phyloP scores from a whole-genome alignment of 2,888 invertebrate species.

The Dynastes grantii region DNA sequence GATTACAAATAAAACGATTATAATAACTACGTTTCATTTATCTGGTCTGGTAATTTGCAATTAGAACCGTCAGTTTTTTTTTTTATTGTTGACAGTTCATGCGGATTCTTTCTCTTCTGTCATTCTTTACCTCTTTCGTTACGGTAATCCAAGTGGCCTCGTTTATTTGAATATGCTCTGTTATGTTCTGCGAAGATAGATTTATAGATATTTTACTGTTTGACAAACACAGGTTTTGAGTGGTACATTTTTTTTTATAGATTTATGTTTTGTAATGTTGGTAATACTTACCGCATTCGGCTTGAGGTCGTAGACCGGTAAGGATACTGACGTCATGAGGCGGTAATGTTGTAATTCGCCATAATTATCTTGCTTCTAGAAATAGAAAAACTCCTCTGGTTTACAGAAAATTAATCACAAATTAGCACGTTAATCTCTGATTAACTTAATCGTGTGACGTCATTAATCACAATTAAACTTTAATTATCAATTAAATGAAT shows the following conservation, averaged over 20 bases:
- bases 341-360: slow-evolving; percentile 81
- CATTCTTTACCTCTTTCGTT: slow-evolving; percentile 87
- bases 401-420: no score
- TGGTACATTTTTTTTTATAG: neutral
- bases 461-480: no score
- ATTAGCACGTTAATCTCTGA: no score
- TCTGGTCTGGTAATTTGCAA: neutral
- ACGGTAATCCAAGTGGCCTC: slow-evolving; percentile 94
- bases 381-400: slow-evolving; percentile 20
- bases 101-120: slow-evolving; percentile 11
- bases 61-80: neutral
- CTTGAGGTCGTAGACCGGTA: slow-evolving; percentile 93
- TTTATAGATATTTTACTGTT: slow-evolving; percentile 19
- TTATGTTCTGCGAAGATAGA: slow-evolving; percentile 88
- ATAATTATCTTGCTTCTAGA: slow-evolving; percentile 76
- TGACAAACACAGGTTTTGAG: neutral
- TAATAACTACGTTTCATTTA: slow-evolving; percentile 12
- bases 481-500: no score
- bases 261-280: slow-evolving; percentile 1
- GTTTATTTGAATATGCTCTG: slow-evolving; percentile 95
- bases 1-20: neutral
- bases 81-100: neutral
- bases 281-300: slow-evolving; percentile 83
- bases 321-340: slow-evolving; percentile 93
- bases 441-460: no score